Percentiles rank a stretch among this genome's conserved stretches.
Conservation (phyloP, 2,113 vertebrate genomes). For the Ibidorhyncha struthersii region DNA sequence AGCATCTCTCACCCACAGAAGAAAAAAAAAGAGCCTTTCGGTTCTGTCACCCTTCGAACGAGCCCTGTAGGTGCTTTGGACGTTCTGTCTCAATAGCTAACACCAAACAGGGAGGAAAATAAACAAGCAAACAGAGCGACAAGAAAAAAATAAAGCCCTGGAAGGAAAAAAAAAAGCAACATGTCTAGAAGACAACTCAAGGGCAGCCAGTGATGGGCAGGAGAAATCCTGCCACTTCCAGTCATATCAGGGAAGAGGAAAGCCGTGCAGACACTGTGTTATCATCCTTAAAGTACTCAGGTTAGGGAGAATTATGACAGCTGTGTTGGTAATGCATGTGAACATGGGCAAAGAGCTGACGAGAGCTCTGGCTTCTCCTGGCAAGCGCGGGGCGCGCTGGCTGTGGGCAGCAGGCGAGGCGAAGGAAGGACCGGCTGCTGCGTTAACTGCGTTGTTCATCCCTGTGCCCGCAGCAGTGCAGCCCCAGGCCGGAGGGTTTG, state of each 20-base stretch:
- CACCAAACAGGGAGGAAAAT: neutral
- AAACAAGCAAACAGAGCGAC: neutral
- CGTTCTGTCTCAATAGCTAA: neutral
- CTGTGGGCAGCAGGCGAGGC: neutral
- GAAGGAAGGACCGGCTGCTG: neutral
- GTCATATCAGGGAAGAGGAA: neutral
- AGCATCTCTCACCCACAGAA: neutral
- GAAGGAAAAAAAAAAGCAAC: neutral
- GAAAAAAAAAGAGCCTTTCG: neutral
- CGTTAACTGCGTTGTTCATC: fast-evolving
- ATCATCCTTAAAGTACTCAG: neutral
- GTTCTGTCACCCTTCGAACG: neutral
- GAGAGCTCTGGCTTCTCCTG: neutral
- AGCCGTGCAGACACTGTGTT: neutral
- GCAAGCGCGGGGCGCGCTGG: neutral
- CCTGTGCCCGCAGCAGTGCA: fast-evolving
- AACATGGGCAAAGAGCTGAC: neutral
- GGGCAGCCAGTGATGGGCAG: conserved; percentile 42
- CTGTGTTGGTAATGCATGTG: neutral
- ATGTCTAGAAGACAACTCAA: conserved; percentile 35
- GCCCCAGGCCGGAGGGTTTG: neutral
- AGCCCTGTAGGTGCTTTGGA: conserved; percentile 12
- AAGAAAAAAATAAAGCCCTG: neutral
- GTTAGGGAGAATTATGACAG: neutral
- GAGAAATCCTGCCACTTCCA: conserved; percentile 48